Base-by-base conservation (phyloP, 2,888 invertebrate species). In the Byasa hedistus region DNA sequence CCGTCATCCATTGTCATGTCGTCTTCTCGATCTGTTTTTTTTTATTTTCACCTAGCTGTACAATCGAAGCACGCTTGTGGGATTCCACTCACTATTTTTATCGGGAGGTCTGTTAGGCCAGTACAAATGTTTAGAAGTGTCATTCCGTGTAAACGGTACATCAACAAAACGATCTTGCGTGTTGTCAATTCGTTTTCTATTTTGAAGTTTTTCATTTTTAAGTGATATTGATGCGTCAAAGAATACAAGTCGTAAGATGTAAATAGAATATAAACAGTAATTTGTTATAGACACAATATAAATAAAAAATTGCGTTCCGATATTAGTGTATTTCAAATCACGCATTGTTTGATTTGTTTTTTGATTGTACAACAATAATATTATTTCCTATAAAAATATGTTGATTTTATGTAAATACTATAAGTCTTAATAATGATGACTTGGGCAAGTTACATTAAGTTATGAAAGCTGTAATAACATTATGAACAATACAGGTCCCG, bases 11-110 rank as follows among this genome's bases (percentile, higher is more conserved):
- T 90, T 91, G 90, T 91, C 86, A 87, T 86, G 91, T 88, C 86
- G 84, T 86, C 87, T 88, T 86, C 90, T 81, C 82, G 81, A 64
- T 84, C 86, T 87, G n/a, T 89, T 88, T 89, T 88, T 86, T 91
- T 91, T 91, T 91, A 90, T 91, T 91, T 91, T 89, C 86, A 89
- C 86, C 86, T 86, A 88, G 81, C 78, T 87, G 86, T 89, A 86
- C 89, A 89, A 89, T 89, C 89, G 88, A 86, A 85, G 85, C 85
- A 85, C 84, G 86, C 85, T 88, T 78, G 82, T 83, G 85, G 88
- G 88, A 90, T 90, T 84, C 84, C 84, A 85, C 81, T 81, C 76
- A 79, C 83, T 85, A 87, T 89, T 89, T 86, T 87, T 87, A 85
- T 89, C 87, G 88, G 89, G 89, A 89, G 89, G 89, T 91, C 89